Conservation (phyloP, 2,888 invertebrate genomes). For the Drosophila vallismaia region DNA sequence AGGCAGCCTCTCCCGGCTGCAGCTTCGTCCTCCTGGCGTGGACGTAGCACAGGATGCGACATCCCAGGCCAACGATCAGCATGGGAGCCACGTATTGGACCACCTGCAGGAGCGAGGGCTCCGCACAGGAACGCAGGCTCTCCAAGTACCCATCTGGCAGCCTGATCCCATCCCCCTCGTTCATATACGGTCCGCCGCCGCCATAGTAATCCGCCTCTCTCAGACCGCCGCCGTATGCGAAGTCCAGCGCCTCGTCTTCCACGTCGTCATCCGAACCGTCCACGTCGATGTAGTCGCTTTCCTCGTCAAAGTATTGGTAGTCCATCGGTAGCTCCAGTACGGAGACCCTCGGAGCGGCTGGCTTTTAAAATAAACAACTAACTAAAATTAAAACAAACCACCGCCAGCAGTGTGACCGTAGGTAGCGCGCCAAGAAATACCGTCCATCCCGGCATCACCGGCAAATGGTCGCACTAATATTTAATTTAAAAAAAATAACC, state of each 20-base stretch:
- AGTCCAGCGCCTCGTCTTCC: background rate
- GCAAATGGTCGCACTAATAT: background rate
- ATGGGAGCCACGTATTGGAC: constrained; percentile 52
- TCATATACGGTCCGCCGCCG: background rate
- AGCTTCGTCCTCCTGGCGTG: constrained; percentile 32
- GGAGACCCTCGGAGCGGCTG: constrained; percentile 1
- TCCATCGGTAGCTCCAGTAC: constrained; percentile 52
- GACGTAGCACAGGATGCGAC: constrained; percentile 47
- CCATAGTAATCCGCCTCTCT: constrained; percentile 13
- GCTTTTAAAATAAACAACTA: background rate
- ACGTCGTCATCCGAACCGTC: constrained; percentile 42
- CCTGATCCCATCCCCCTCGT: background rate
- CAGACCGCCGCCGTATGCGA: background rate
- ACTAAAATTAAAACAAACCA: constrained; percentile 3
- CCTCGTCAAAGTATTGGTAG: constrained; percentile 68
- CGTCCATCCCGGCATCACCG: too few species aligned
- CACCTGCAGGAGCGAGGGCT: constrained; percentile 61
- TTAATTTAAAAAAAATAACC: background rate
- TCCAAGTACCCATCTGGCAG: constrained; percentile 31
- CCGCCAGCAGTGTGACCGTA: constrained; percentile 9
- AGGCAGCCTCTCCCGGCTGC: background rate
- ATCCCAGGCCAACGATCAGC: constrained; percentile 45
- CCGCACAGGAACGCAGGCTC: constrained; percentile 46
- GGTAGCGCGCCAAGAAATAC: constrained; percentile 5
- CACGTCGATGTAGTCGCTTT: constrained; percentile 59